phyloP scores from a whole-genome alignment of 2,113 vertebrate species.

The Pionites leucogaster region DNA sequence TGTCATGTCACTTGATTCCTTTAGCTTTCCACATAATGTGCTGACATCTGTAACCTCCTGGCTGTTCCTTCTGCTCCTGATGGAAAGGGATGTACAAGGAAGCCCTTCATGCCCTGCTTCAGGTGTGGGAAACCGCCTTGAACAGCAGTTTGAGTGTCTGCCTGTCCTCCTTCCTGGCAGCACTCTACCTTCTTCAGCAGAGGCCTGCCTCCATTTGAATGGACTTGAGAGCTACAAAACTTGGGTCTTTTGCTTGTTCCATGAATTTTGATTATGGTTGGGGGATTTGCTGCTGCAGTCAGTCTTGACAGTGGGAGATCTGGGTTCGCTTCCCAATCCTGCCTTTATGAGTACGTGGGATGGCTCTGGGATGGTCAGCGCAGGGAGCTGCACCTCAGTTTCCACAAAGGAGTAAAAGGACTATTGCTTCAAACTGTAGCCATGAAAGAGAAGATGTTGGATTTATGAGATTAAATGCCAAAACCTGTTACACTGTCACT shows the following conservation, averaged over 20 bases:
- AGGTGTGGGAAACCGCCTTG: not conserved
- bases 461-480: not conserved
- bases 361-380: not conserved
- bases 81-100: not conserved
- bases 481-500: not conserved
- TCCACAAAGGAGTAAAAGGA: not conserved
- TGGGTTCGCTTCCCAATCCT: not conserved
- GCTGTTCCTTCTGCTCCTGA: not conserved
- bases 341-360: not conserved
- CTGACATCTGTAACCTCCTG: not conserved
- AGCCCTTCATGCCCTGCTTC: not conserved
- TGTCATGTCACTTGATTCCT: not conserved
- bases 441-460: not conserved
- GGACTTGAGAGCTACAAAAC: not conserved
- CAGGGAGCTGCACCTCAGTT: not conserved
- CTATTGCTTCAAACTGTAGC: not conserved
- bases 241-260: not conserved
- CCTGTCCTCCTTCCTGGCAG: not conserved
- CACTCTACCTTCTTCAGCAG: not conserved
- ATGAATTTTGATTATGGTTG: not conserved
- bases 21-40: not conserved
- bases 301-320: not conserved
- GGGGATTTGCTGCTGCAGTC: not conserved
- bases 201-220: not conserved
- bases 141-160: not conserved